Evolutionary conservation across 2,888 invertebrate genomes (phyloP).

Genomic region (Anoncus sp.): DNA sequence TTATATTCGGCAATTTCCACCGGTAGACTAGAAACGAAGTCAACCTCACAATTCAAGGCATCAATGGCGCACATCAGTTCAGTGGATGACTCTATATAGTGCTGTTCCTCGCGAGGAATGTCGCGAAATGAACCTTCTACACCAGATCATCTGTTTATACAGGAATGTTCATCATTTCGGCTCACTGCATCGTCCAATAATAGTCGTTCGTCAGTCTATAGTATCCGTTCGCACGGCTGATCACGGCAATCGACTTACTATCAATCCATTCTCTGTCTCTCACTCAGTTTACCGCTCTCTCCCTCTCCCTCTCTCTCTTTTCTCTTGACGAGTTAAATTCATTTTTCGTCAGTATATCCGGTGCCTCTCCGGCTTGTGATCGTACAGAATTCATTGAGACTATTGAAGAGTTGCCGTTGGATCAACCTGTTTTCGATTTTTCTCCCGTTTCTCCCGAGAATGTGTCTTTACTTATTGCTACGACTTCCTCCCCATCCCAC

Average conservation of each 20-base stretch:
- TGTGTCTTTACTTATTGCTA: too few relatives aligned
- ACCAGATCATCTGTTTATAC: constrained; percentile 11
- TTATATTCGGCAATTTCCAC: constrained; percentile 5
- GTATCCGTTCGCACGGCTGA: constrained; percentile 5
- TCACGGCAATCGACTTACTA: neutral
- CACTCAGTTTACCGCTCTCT: too few relatives aligned
- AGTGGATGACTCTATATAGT: neutral
- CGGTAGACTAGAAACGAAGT: neutral
- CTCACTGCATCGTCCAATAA: constrained; percentile 25
- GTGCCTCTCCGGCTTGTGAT: too few relatives aligned
- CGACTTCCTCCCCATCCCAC: too few relatives aligned
- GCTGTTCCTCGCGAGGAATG: neutral
- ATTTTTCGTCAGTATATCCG: neutral
- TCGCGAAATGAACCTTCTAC: constrained; percentile 11
- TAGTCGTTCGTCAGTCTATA: constrained; percentile 2
- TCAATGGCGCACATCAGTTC: neutral
- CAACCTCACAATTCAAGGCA: neutral
- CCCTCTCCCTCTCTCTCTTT: neutral
- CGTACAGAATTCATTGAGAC: too few relatives aligned
- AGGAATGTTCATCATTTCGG: constrained; percentile 14
- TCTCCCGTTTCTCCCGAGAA: too few relatives aligned
- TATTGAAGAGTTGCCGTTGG: too few relatives aligned
- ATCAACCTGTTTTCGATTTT: too few relatives aligned
- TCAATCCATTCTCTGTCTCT: neutral
- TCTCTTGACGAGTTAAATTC: neutral